Conservation (phyloP, 1,140 invertebrate genomes). For the Apis mellifera region DNA sequence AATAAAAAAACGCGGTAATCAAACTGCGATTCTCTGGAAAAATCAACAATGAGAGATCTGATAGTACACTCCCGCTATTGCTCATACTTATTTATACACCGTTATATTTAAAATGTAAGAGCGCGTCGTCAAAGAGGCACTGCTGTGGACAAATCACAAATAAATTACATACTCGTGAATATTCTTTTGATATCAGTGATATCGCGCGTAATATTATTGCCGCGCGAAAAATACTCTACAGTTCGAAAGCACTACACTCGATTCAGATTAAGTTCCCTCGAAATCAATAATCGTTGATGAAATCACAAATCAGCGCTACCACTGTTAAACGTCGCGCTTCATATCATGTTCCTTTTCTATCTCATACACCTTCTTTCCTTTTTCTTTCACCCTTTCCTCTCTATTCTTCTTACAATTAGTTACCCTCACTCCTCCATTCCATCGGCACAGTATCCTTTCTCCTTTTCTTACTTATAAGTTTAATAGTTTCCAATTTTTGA, state of each 20-base stretch:
- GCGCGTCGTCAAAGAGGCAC: slow-evolving; percentile 57
- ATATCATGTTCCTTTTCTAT: slow-evolving; percentile 26
- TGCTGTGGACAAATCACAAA: slow-evolving; percentile 16
- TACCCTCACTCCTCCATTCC: background rate
- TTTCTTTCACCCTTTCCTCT: slow-evolving; percentile 10
- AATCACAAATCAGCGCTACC: slow-evolving; percentile 54
- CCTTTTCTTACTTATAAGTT: slow-evolving; percentile 27
- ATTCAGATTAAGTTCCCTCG: slow-evolving; percentile 10
- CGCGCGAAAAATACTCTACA: slow-evolving; percentile 7
- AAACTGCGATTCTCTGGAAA: slow-evolving; percentile 43
- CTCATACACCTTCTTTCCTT: background rate
- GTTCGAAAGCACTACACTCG: slow-evolving; percentile 42
- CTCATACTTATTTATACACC: slow-evolving; percentile 82
- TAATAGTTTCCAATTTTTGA: background rate
- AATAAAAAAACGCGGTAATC: slow-evolving; percentile 40
- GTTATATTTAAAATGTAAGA: slow-evolving; percentile 82
- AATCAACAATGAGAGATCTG: slow-evolving; percentile 68
- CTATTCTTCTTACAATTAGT: background rate
- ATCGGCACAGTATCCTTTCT: slow-evolving; percentile 1
- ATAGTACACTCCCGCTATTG: slow-evolving; percentile 80
- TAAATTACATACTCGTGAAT: slow-evolving; percentile 34
- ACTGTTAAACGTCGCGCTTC: slow-evolving; percentile 58
- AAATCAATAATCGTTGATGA: slow-evolving; percentile 31
- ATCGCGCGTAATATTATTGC: background rate
- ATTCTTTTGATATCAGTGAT: slow-evolving; percentile 22